Base-by-base conservation (phyloP, 2,888 invertebrate species). In the Leptogaster cylindrica region DNA sequence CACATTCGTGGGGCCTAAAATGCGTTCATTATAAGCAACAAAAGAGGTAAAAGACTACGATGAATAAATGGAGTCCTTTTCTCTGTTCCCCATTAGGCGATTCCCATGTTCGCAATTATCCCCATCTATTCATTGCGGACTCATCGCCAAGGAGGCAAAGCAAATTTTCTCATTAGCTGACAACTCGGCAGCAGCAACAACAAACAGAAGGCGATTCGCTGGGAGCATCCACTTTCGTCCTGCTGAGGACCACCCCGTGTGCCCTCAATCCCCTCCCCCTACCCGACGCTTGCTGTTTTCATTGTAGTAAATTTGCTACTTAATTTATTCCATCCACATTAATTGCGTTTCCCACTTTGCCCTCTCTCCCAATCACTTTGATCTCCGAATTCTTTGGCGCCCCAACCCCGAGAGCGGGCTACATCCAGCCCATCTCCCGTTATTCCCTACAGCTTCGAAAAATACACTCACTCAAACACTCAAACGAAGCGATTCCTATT, bases 31-130 rank as follows among this genome's bases (percentile, higher is more conserved):
- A 61, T 31, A n/a, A 52, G 31, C 25, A 25, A 18, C 44, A 44
- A 61, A 61, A 61, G 44, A 61, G 44, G 61, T 61, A 44, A 61
- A 61, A 61, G 61, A 25, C 44, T 28, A 33, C 61, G 14, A 28
- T 41, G 61, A 61, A 61, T 61, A 61, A 61, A 61, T 61, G 61
- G 61, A 61, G 61, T 50, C 36, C 64, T 48, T 64, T 33, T 64
- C 48, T 46, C 48, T 64, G 48, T 61, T 58, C 63, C 52, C 63
- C 58, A 77, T 78, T 78, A 77, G 75, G 71, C 74, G 75, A 77
- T 77, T 77, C 77, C 76, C 78, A 74, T 74, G 76, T 75, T 75
- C 75, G 74, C 77, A 76, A 77, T 77, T 77, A 77, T 73, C 68
- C 71, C 71, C 72, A 39, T 65, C 67, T 50, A 65, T 58, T 51